These are phyloP conservation scores for Muscicapa striata DNA, from an alignment of 2,797 vertebrate genomes.

Conservation along the genomic window DNA sequence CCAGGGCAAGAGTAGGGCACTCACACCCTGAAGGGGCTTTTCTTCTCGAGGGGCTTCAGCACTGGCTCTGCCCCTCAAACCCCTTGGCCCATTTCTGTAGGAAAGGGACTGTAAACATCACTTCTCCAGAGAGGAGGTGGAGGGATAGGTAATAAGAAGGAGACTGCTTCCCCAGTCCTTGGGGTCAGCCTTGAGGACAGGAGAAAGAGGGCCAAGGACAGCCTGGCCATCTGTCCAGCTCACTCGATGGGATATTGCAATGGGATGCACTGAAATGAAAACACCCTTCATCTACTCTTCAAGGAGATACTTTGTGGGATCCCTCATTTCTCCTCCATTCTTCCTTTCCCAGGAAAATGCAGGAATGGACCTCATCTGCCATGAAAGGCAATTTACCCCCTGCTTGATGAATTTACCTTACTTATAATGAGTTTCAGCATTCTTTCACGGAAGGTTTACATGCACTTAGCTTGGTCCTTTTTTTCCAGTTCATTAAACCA, in stretches of 20 bases:
- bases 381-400: not conserved
- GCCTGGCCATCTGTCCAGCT: not conserved
- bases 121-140: not conserved
- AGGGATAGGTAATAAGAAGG: not conserved
- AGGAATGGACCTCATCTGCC: not conserved
- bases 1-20: not conserved
- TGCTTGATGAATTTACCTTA: not conserved
- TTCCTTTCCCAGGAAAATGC: not conserved
- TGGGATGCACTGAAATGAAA: not conserved
- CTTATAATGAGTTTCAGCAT: not conserved
- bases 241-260: not conserved
- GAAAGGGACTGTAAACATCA: not conserved
- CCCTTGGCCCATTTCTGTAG: not conserved
- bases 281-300: not conserved
- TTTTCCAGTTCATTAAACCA: not conserved
- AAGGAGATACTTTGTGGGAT: not conserved
- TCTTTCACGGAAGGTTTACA: not conserved
- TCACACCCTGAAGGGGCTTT: not conserved
- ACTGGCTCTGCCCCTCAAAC: not conserved
- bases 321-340: not conserved
- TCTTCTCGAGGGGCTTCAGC: accelerated
- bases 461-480: not conserved
- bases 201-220: not conserved
- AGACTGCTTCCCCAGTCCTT: not conserved
- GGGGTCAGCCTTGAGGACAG: not conserved